A percentile compares a stretch with the other conserved stretches of the same genome.
These are phyloP conservation scores for Panurus biarmicus DNA, from an alignment of 2,113 vertebrate species.

Conservation along the genomic window DNA sequence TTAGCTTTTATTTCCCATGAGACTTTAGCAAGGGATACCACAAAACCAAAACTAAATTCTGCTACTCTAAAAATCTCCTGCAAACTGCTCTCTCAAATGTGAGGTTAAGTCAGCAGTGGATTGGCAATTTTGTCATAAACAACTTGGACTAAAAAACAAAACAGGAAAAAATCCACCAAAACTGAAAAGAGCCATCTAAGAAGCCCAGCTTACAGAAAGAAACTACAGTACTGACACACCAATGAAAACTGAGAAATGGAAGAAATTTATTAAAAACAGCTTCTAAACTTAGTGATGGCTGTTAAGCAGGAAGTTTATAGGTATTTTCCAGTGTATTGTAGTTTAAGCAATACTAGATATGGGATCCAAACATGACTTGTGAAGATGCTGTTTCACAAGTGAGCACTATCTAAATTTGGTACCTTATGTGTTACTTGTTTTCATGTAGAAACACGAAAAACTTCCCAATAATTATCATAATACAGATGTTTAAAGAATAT, in stretches of 20 bases:
- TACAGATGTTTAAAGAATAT: neutral
- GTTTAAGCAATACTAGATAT: neutral
- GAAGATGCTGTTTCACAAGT: neutral
- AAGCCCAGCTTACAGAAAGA: neutral
- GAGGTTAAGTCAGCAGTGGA: neutral
- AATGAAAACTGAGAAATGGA: neutral
- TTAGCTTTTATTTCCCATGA: neutral
- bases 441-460: neutral
- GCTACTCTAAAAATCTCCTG: neutral
- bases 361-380: neutral
- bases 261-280: neutral
- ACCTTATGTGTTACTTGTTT: neutral
- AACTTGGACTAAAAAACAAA: neutral
- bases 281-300: neutral
- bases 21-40: neutral
- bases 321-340: neutral
- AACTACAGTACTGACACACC: neutral
- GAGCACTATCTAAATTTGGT: neutral
- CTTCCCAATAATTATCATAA: neutral
- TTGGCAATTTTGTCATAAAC: neutral
- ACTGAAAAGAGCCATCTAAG: neutral
- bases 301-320: neutral
- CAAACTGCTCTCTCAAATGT: neutral
- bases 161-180: neutral
- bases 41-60: neutral